phyloP scores from a whole-genome alignment of 1,140 invertebrate genomes.

The Nephotettix cincticeps region DNA sequence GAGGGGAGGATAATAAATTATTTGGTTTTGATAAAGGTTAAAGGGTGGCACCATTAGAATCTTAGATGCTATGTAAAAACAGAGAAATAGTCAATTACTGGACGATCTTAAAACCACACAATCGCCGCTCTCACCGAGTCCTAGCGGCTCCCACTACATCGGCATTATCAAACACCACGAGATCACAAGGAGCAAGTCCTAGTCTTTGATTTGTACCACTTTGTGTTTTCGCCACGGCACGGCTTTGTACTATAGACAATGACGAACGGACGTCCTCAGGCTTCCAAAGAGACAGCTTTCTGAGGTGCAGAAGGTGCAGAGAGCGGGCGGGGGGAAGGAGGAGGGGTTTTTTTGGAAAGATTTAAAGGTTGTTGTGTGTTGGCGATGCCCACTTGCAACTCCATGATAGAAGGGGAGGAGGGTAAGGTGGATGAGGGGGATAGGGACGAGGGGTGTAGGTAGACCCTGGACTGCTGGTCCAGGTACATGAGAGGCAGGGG shows the following conservation, averaged over 20 bases:
- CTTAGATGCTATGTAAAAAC: conserved; percentile 28
- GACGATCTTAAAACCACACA: neutral
- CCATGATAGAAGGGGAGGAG: conserved; percentile 55
- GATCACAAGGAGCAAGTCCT: conserved; percentile 38
- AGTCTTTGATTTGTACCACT: conserved; percentile 41
- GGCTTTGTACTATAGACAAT: conserved; percentile 42
- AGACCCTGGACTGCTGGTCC: conserved; percentile 16
- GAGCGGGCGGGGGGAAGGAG: conserved; percentile 65
- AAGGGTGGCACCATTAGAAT: conserved; percentile 48
- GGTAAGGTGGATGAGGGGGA: conserved; percentile 52
- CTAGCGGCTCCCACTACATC: neutral
- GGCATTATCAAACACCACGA: conserved; percentile 34
- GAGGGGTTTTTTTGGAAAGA: conserved; percentile 84
- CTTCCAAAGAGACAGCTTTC: conserved; percentile 58
- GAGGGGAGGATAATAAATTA: conserved; percentile 59
- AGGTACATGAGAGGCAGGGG: conserved; percentile 31
- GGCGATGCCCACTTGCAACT: conserved; percentile 79
- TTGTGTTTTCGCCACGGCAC: conserved; percentile 30
- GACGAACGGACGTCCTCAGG: conserved; percentile 46
- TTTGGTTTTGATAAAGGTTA: conserved; percentile 61
- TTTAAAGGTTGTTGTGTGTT: conserved; percentile 74
- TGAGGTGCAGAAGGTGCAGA: conserved; percentile 45
- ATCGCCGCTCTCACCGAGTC: neutral
- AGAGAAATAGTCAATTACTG: neutral
- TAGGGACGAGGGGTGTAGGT: conserved; percentile 24